phyloP scores from a whole-genome alignment of 2,888 invertebrate genomes.

The Vesta saturnalis region DNA sequence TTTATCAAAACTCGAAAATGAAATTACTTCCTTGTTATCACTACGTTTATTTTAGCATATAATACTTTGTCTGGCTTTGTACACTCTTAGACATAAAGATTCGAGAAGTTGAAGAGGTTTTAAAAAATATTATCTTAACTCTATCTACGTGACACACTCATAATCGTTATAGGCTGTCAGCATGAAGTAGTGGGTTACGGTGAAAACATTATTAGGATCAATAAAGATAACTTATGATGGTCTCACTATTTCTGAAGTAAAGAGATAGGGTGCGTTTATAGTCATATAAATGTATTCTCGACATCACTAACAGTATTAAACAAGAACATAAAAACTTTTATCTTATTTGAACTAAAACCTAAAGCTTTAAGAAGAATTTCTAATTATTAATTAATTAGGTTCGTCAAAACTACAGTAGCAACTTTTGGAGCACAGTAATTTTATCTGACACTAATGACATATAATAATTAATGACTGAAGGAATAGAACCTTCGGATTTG shows the following conservation, averaged over 20 bases:
- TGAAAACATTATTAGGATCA: constrained; percentile 15
- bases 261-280: constrained; percentile 13
- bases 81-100: constrained; percentile 6
- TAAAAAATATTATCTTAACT: constrained; percentile 11
- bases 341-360: background rate
- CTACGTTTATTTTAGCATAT: constrained; percentile 47
- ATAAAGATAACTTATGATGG: constrained; percentile 12
- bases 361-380: background rate
- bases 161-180: constrained; percentile 13
- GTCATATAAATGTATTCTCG: constrained; percentile 12
- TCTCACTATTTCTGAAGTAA: constrained; percentile 11
- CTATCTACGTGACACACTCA: background rate
- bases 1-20: constrained; percentile 51
- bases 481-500: too few relatives aligned
- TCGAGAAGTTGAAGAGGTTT: background rate
- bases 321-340: constrained; percentile 2
- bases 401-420: too few relatives aligned
- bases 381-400: background rate
- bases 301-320: constrained; percentile 12
- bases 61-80: constrained; percentile 17
- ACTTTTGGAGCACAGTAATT: background rate
- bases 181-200: constrained; percentile 12
- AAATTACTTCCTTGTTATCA: constrained; percentile 49
- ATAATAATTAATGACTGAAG: too few relatives aligned
- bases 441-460: too few relatives aligned